Base-by-base conservation (phyloP, 1,140 invertebrate genomes). In the Drosophila bocki region DNA sequence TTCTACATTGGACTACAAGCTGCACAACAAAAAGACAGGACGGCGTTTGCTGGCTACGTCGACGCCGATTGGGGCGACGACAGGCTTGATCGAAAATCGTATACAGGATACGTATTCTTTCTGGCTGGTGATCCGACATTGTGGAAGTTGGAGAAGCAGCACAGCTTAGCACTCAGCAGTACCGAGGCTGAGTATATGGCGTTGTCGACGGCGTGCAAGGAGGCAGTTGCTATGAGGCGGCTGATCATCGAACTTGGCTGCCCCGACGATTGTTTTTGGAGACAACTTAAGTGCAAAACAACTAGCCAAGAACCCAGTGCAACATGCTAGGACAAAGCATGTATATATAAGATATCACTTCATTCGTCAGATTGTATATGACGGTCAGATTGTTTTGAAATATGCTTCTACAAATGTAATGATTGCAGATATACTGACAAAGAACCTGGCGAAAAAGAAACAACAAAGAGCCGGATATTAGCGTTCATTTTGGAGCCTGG, bases 61-160 rank as follows among this genome's bases (percentile, higher is more conserved):
- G 42, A 62, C 13, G 58, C 67, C 5, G 42, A 70, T 17, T 62
- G 58, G 54, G 39, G 11, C 12, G 29, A 19, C 15, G 54, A 29
- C 13, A 57, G 19, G 13, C 29, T 13, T 22, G 19, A 39, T 37
- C 19, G 54, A 9, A 41, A 57, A 29, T 57, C 8, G n/a, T 41
- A 29, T 12, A 41, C 54, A 26, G 53, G 8, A 41, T 60, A 65
- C 42, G n/a, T 75, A 13, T 75, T 39, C 32, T 53, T 47, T 29
- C 26, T 68, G 12, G 29, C 62, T 45, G 54, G 53, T 22, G 45
- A 39, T 12, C 41, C 39, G 7, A 67, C 57, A 26, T 67, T 17
- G 7, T 67, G 41, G 41, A 45, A 37, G 33, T 59, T 39, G 8
- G 39, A 59, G 13, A 74, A 67, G 7, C 54, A 67, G 19, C 35